Evolutionary conservation across 2,888 invertebrate genomes (phyloP), one percentile per base, ranked within the genome.

Genomic region (Chloromyia formosa): DNA sequence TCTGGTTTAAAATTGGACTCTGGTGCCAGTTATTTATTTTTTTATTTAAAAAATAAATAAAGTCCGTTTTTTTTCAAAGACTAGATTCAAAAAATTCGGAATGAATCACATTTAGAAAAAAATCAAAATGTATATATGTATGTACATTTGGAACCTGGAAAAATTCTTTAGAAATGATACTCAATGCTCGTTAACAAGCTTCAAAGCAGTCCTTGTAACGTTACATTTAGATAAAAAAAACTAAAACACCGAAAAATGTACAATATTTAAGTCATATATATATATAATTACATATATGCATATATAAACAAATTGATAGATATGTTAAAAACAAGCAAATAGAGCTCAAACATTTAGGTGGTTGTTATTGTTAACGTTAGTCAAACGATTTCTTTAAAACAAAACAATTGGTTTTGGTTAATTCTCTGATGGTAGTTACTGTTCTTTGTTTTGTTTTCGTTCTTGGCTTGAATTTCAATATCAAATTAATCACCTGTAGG

Each of bases 401-500:
- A 66, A 66, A 66, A 66, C 66, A 66, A 66, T 66, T 45, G 2
- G 27, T 4, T n/a, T 35, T 35, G 49, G 22, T 66, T n/a, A 45
- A 35, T 53, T 27, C 27, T 16, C 45, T 22, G 27, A 35, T 35
- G 27, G 18, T 53, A 23, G 7, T 27, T 20, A 18, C 49, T 58
- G 14, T 74, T 74, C 42, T 40, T 73, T 49, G 40, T 74, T 64
- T 74, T 74, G 49, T 74, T 74, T 74, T 74, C 58, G 20, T 58
- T 12, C 23, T 71, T 66, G 18, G n/a, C 3, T 58, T 75, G 60
- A 62, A 62, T 64, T 73, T 62, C 54, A 66, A 74, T 22, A 74
- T 20, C n/a, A 73, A 74, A 27, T 71, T 74, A 76, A 58, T 76
- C 84, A 85, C 85, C 85, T 85, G 85, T 80, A 75, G 79, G 80